These are phyloP conservation scores for Pemphigus obesinymphae DNA, from an alignment of 1,140 invertebrate genomes.

Conservation along the genomic window DNA sequence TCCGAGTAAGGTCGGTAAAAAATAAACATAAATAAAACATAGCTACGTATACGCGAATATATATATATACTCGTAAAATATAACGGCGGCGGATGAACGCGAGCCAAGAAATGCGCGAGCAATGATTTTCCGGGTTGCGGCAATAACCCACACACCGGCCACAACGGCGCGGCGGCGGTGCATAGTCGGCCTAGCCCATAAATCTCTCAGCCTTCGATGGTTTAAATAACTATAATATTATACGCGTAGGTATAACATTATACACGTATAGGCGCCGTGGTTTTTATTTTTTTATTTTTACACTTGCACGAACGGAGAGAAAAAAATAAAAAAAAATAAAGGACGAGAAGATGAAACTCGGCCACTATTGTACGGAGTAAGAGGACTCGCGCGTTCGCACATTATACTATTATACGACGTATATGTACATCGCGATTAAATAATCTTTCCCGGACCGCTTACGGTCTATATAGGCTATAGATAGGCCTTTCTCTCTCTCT, in stretches of 20 bases:
- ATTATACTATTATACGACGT: no score
- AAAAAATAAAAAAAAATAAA: neutral
- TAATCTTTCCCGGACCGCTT: neutral
- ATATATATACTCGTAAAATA: neutral
- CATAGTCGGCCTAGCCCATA: neutral
- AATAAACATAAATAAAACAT: constrained; percentile 8
- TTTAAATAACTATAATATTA: constrained; percentile 2
- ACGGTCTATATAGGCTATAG: neutral
- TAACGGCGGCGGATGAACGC: neutral
- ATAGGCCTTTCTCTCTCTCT: neutral
- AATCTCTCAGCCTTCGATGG: constrained; percentile 19
- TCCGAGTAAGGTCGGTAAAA: neutral
- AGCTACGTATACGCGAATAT: no score
- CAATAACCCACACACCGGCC: neutral
- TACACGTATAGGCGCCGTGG: neutral
- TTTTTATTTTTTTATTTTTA: neutral
- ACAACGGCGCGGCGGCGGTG: no score
- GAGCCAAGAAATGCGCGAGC: constrained; percentile 7
- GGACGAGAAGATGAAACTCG: neutral
- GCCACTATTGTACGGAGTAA: neutral
- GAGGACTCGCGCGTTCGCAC: no score
- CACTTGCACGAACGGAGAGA: neutral
- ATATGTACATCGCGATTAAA: neutral
- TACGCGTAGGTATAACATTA: no score
- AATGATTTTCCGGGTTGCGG: constrained; percentile 18